Percentiles rank a stretch among this genome's conserved stretches.
phyloP scores from a whole-genome alignment of 2,113 vertebrate species.

The Oncorhynchus keta region DNA sequence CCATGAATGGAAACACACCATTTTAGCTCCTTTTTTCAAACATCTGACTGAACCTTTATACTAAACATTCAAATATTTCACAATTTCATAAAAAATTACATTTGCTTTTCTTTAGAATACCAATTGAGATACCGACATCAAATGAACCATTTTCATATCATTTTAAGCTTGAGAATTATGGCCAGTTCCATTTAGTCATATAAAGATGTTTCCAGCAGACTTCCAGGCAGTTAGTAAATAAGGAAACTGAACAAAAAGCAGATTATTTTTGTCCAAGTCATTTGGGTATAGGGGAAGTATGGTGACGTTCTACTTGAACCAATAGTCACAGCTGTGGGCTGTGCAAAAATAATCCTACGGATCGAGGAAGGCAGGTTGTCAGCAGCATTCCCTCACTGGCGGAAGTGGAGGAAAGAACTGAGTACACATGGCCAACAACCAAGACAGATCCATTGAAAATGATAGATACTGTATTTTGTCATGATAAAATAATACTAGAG shows the following conservation, averaged over 20 bases:
- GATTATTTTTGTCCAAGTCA: not conserved
- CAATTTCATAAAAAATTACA: not conserved
- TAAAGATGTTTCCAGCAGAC: no score
- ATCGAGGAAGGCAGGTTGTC: slow-evolving; percentile 41
- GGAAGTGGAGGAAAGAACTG: not conserved
- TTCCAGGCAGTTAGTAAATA: not conserved
- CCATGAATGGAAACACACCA: no score
- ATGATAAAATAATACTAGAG: not conserved
- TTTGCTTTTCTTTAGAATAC: not conserved
- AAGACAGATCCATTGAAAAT: not conserved
- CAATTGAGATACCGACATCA: not conserved
- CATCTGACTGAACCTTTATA: not conserved
- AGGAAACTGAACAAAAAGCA: slow-evolving; percentile 1
- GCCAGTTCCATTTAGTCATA: no score
- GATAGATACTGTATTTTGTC: no score
- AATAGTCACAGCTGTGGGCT: slow-evolving; percentile 11
- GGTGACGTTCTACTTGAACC: not conserved
- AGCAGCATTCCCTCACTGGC: slow-evolving; percentile 24
- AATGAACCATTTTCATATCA: not conserved
- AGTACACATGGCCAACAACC: not conserved
- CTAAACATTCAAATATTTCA: not conserved
- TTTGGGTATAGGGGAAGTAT: not conserved
- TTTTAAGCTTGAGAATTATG: no score
- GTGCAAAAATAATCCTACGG: slow-evolving; percentile 16
- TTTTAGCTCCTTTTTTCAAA: not conserved